Percentiles rank a stretch among this genome's conserved stretches.
phyloP scores from a whole-genome alignment of 2,888 invertebrate species.

The Escarpia spicata region DNA sequence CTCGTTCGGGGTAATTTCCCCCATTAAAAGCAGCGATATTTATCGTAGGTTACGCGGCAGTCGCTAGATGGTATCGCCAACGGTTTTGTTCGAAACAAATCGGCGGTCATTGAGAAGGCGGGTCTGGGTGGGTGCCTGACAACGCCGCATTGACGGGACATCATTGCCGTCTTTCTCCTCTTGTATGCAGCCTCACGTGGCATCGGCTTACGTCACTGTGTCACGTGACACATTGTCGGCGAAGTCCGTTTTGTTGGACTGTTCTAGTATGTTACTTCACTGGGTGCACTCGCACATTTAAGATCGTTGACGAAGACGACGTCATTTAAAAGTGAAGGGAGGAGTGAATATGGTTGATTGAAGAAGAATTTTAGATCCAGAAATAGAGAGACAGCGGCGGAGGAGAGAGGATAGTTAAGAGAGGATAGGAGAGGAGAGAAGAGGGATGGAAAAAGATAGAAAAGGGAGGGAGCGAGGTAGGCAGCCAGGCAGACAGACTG shows the following conservation, averaged over 20 bases:
- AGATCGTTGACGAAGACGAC: not conserved
- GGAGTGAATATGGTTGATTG: not conserved
- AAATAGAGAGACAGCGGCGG: too few relatives aligned
- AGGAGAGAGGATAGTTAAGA: not conserved
- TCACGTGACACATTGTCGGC: not conserved
- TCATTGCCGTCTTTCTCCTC: not conserved
- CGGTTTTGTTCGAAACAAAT: conserved; percentile 1
- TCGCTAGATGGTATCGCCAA: not conserved
- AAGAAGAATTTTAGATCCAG: too few relatives aligned
- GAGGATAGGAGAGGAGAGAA: too few relatives aligned
- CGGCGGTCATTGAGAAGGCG: not conserved
- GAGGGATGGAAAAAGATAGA: too few relatives aligned
- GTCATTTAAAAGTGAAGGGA: not conserved
- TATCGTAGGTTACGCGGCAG: not conserved
- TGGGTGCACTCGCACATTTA: not conserved
- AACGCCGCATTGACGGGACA: not conserved
- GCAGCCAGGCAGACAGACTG: not conserved
- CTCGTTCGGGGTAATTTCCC: conserved; percentile 14
- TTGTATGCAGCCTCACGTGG: not conserved
- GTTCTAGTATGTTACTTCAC: not conserved
- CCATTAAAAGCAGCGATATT: conserved; percentile 9
- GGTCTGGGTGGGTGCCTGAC: not conserved
- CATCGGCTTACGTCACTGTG: not conserved
- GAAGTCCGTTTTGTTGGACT: too few relatives aligned
- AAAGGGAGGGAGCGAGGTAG: not conserved